Evolutionary conservation across 2,888 invertebrate genomes (phyloP).

Genomic region (Drosophila infuscata): DNA sequence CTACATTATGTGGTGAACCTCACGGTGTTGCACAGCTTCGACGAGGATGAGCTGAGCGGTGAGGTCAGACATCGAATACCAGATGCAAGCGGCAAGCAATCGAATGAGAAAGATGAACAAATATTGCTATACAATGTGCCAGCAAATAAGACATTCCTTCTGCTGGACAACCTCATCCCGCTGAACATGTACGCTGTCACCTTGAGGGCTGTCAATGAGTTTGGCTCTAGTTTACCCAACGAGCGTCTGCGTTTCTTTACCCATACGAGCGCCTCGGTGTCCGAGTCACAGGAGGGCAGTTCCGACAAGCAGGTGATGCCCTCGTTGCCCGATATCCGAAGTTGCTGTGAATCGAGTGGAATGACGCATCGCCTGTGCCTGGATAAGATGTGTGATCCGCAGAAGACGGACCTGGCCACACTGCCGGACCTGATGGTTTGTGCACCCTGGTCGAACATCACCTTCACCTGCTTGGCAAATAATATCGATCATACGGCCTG

Average conservation of each 20-base stretch:
- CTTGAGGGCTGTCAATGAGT: constrained; percentile 90
- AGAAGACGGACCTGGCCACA: constrained; percentile 85
- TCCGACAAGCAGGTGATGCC: constrained; percentile 88
- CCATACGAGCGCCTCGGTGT: constrained; percentile 89
- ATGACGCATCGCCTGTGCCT: constrained; percentile 91
- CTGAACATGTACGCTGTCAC: constrained; percentile 94
- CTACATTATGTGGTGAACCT: constrained; percentile 90
- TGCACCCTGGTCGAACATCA: constrained; percentile 93
- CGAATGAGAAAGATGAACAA: constrained; percentile 71
- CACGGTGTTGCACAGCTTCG: constrained; percentile 89
- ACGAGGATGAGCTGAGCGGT: constrained; percentile 84
- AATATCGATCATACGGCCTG: constrained; percentile 93
- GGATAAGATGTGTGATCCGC: constrained; percentile 92
- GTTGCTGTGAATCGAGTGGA: constrained; percentile 90
- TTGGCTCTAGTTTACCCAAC: constrained; percentile 92
- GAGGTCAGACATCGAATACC: constrained; percentile 44
- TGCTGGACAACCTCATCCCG: constrained; percentile 88
- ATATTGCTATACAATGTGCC: constrained; percentile 84
- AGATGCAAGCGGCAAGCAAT: constrained; percentile 72
- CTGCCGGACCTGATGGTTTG: constrained; percentile 94
- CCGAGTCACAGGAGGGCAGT: constrained; percentile 85
- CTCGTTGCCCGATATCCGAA: constrained; percentile 90
- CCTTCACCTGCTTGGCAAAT: constrained; percentile 92
- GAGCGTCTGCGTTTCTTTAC: constrained; percentile 88
- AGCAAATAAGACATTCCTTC: constrained; percentile 87